These are phyloP conservation scores for Halesus radiatus DNA, from an alignment of 1,140 invertebrate species.

Conservation along the genomic window DNA sequence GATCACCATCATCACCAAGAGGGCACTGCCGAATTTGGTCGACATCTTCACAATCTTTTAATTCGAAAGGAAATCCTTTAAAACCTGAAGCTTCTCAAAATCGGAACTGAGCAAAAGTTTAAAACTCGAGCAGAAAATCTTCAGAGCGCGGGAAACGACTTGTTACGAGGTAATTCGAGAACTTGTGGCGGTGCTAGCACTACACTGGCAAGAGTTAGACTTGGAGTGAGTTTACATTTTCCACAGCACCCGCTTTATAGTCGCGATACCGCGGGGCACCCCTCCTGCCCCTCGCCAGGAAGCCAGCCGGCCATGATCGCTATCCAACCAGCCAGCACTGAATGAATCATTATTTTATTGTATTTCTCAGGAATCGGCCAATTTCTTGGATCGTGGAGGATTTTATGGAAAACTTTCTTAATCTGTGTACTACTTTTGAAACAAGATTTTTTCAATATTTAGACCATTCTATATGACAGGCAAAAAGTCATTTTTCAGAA, in stretches of 20 bases:
- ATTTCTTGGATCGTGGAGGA: neutral
- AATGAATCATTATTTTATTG: neutral
- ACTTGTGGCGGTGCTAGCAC: neutral
- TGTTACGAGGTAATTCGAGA: neutral
- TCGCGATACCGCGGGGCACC: neutral
- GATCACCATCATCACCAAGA: neutral
- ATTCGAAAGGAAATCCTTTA: too few relatives aligned
- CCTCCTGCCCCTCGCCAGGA: neutral
- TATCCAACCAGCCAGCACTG: neutral
- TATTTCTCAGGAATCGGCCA: neutral
- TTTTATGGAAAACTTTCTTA: neutral
- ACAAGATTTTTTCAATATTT: neutral
- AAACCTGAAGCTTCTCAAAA: neutral
- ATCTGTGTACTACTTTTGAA: neutral
- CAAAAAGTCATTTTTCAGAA: too few relatives aligned
- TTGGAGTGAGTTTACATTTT: constrained; percentile 4
- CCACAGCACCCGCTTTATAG: constrained; percentile 11
- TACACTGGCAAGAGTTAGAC: neutral
- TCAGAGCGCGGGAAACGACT: neutral
- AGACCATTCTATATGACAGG: neutral
- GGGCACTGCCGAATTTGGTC: neutral
- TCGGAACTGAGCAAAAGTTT: too few relatives aligned
- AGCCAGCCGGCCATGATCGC: neutral
- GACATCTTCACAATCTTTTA: neutral
- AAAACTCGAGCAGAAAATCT: neutral